Evolutionary conservation across 30 jellyfish, hydroid and myxozoan genomes (phyloP).

Genomic region (Cassiopea xamachana): DNA sequence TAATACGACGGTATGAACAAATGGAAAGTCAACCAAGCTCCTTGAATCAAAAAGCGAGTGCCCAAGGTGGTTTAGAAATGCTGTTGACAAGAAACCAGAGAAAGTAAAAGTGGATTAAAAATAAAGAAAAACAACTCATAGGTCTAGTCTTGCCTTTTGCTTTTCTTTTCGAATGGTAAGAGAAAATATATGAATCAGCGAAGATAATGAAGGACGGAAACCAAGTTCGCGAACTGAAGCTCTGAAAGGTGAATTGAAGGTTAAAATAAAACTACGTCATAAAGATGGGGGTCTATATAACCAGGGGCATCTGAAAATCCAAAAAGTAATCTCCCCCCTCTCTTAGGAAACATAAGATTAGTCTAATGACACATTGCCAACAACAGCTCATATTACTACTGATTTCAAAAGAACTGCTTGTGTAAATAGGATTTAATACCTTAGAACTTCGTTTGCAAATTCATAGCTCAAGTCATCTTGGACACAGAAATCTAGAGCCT

Average conservation of each 20-base stretch:
- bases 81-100: background rate
- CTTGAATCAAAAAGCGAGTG: background rate
- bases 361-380: too few species aligned
- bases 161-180: background rate
- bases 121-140: background rate
- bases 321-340: too few species aligned
- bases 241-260: background rate
- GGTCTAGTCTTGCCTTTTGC: background rate
- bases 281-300: too few species aligned
- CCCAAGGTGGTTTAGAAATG: background rate
- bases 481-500: constrained; percentile 19
- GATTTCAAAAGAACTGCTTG: too few species aligned
- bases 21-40: background rate
- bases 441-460: constrained; percentile 9
- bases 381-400: too few species aligned
- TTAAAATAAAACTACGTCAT: too few species aligned
- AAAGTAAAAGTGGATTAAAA: background rate
- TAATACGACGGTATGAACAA: too few species aligned
- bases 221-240: constrained; percentile 17
- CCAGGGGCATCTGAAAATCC: too few species aligned
- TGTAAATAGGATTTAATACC: background rate
- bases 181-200: constrained; percentile 21
- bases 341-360: too few species aligned
- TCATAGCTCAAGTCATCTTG: background rate
- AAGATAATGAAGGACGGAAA: constrained; percentile 21